Percentiles rank a stretch among this genome's conserved stretches.
phyloP scores from a whole-genome alignment of 1,140 invertebrate genomes.

The Doryteuthis pealeii region DNA sequence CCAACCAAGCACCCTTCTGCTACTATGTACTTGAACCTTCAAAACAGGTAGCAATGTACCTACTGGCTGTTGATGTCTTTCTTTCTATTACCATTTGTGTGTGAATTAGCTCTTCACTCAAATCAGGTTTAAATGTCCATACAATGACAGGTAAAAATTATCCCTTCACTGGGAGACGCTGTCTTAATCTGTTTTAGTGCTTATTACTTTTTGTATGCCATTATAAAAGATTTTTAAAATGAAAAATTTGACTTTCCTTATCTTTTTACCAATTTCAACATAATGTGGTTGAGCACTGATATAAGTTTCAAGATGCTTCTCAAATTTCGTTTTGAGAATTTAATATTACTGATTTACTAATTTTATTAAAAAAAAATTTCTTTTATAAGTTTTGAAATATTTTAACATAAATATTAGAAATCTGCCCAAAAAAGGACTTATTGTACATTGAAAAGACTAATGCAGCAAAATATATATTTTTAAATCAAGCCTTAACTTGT shows the following conservation, averaged over 20 bases:
- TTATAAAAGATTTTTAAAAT: constrained; percentile 11
- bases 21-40: neutral
- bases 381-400: too few species aligned
- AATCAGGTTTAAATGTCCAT: neutral
- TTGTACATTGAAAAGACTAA: too few species aligned
- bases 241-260: neutral
- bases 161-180: neutral
- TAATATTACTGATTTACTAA: too few species aligned
- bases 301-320: too few species aligned
- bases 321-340: too few species aligned
- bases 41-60: constrained; percentile 12
- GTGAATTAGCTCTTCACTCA: neutral
- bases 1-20: neutral
- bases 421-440: too few species aligned
- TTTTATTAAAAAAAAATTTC: too few species aligned
- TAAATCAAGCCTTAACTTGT: too few species aligned
- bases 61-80: constrained; percentile 11
- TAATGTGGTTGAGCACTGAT: too few species aligned
- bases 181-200: constrained; percentile 3
- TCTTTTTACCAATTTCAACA: neutral
- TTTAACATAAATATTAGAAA: too few species aligned
- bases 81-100: neutral
- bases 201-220: constrained; percentile 7
- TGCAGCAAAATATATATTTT: too few species aligned
- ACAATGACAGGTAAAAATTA: neutral